Conservation (phyloP, 2,113 vertebrate species). For the Corynorhinus townsendii region DNA sequence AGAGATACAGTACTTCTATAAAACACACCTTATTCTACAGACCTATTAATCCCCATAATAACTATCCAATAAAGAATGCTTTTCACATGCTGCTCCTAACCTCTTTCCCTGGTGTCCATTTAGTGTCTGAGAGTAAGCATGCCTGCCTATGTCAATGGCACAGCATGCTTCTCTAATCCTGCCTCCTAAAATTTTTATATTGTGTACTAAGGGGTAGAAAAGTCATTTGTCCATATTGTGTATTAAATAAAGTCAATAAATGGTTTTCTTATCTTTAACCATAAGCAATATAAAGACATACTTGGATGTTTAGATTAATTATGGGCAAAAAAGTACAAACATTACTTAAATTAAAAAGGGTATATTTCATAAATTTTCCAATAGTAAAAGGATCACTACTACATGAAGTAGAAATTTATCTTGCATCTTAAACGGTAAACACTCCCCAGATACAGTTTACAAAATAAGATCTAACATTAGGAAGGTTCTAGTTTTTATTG, state of each 20-base stretch:
- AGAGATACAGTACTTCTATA: neutral
- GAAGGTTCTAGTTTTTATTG: neutral
- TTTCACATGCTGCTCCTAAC: neutral
- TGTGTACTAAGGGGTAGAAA: neutral
- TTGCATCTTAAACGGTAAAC: neutral
- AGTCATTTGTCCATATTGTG: neutral
- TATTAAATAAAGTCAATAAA: neutral
- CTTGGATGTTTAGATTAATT: neutral
- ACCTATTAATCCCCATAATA: neutral
- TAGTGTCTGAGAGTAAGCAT: neutral
- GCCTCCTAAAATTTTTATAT: neutral
- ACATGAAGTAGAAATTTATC: neutral
- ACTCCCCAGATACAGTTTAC: neutral
- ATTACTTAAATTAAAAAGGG: neutral
- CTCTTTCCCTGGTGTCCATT: neutral
- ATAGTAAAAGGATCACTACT: neutral
- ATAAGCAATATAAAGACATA: neutral
- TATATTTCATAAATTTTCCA: neutral
- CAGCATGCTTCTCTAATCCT: neutral
- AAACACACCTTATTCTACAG: neutral
- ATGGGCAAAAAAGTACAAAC: neutral
- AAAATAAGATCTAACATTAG: neutral
- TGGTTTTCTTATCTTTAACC: neutral
- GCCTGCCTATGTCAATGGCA: neutral
- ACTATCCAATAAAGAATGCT: neutral